Base-by-base conservation (phyloP, 2,888 invertebrate species). In the Cenopis cana region DNA sequence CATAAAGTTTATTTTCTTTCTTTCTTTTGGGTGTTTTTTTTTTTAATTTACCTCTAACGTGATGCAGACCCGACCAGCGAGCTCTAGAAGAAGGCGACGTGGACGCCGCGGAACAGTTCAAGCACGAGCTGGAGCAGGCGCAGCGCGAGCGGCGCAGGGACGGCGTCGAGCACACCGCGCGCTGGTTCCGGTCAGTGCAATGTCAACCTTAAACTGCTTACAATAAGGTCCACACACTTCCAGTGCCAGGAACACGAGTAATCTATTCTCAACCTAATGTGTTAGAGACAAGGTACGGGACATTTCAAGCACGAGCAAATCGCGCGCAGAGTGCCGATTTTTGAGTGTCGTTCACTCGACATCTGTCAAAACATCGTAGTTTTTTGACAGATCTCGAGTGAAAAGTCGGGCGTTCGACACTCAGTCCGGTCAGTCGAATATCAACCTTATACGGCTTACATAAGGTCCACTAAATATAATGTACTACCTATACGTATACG, bases 61-160 rank as follows among this genome's bases (percentile, higher is more conserved):
- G 33, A 0, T 11, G 14, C 77, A 94, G 97, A 82, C 97, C 97
- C 0, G 97, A 97, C 90, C 96, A 96, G 85, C 94, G 96, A 67
- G 94, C 96, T 2, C 82, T 97, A 38, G 97, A 97, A 82, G 95
- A 96, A 77, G 97, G 97, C 0, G 95, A 96, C 84, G 93, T 97
- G 69, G 93, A 94, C 4, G 94, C 94, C 0, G 97, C 97, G 0
- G 97, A 97, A 85, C 90, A 90, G 24, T 89, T 95, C 80, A 97
- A 97, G 87, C 91, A 94, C 68, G 93, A 95, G 76, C 86, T 97
- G 74, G 97, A 97, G 85, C 95, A 96, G 79, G 89, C 94, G 72
- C 97, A 97, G 89, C 86, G 97, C 10, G 97, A 97, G 74, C 84
- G 96, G 6, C 90, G 97, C 65, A 94, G 95, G 50, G 91, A 94